These are phyloP conservation scores for Alviniconcha marisindica DNA, from an alignment of 1,140 invertebrate species.

Conservation along the genomic window DNA sequence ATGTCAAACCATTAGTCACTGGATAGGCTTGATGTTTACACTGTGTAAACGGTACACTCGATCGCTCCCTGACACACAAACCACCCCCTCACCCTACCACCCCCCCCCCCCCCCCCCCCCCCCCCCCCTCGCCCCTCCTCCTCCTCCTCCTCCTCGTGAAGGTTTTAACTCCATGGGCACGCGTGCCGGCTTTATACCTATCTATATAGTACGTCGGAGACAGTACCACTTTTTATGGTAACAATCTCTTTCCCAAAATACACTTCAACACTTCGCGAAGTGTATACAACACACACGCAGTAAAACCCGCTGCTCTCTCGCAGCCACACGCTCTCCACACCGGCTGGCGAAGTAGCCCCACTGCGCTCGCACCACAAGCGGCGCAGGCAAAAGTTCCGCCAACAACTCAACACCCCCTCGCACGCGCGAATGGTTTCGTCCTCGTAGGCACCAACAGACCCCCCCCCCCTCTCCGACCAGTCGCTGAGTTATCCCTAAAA, in stretches of 20 bases:
- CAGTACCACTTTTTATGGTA: slow-evolving; percentile 7
- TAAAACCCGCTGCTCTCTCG: not conserved
- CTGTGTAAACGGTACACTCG: too few species aligned
- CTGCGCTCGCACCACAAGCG: not conserved
- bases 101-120: too few species aligned
- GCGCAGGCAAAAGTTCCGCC: not conserved
- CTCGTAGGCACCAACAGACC: slow-evolving; percentile 6
- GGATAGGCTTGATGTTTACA: not conserved
- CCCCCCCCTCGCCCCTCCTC: too few species aligned
- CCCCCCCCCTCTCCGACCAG: not conserved
- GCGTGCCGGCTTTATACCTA: too few species aligned
- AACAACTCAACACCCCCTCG: not conserved
- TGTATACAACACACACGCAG: not conserved
- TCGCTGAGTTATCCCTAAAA: not conserved
- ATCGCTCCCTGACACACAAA: too few species aligned
- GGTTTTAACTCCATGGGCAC: too few species aligned
- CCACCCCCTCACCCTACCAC: too few species aligned
- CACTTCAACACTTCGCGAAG: slow-evolving; percentile 5
- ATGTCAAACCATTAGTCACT: not conserved
- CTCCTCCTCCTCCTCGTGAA: too few species aligned
- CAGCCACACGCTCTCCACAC: not conserved
- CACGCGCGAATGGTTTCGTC: slow-evolving; percentile 3
- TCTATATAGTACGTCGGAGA: not conserved
- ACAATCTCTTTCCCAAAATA: slow-evolving; percentile 16
- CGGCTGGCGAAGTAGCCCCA: too few species aligned